phyloP scores from a whole-genome alignment of 2,113 vertebrate species.

The Neolamprologus variostigma region DNA sequence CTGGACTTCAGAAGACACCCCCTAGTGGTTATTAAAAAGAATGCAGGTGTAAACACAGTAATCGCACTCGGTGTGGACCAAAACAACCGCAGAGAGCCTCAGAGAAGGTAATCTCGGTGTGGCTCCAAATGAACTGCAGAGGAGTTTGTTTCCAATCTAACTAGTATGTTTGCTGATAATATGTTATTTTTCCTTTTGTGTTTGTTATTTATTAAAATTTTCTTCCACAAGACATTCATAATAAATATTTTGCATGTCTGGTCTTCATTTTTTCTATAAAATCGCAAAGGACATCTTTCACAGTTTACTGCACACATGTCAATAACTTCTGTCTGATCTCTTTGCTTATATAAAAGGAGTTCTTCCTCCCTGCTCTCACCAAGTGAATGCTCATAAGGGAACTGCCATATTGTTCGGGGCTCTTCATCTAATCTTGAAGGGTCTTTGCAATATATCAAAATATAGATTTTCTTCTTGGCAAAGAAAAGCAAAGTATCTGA shows the following conservation, averaged over 20 bases:
- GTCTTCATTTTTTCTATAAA: background rate
- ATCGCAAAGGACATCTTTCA: background rate
- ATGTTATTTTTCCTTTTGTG: background rate
- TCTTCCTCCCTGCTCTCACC: background rate
- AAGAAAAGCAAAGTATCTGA: background rate
- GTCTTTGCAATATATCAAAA: background rate
- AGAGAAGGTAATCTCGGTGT: accelerated
- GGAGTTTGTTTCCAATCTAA: background rate
- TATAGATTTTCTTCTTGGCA: background rate
- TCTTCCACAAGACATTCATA: background rate
- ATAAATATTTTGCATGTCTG: background rate
- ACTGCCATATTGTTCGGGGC: accelerated
- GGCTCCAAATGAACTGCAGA: background rate
- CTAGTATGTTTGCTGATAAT: background rate
- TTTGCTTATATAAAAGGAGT: background rate
- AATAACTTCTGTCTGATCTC: background rate
- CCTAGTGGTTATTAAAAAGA: background rate
- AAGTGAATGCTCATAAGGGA: background rate
- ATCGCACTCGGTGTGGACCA: accelerated
- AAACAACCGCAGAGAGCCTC: background rate
- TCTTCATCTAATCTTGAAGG: background rate
- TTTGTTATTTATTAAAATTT: accelerated
- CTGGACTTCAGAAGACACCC: background rate
- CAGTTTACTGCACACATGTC: background rate
- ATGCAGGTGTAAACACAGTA: background rate